A percentile compares a stretch with the other conserved stretches of the same genome.
These are phyloP conservation scores for Casuarius casuarius DNA, from an alignment of 2,113 vertebrate species.

Conservation along the genomic window DNA sequence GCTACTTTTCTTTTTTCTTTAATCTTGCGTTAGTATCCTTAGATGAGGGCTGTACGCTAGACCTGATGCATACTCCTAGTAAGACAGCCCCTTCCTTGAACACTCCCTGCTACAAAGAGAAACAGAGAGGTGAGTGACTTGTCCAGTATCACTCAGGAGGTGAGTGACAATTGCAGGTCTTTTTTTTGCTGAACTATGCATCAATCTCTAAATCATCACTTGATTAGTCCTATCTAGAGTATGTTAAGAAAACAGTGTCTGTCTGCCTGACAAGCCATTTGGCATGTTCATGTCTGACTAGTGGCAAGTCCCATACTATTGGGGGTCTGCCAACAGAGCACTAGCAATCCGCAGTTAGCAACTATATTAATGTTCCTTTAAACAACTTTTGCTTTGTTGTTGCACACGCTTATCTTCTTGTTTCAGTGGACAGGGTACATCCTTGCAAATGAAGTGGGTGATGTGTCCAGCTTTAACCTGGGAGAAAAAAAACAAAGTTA, in stretches of 20 bases:
- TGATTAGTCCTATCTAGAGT: neutral
- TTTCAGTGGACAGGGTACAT: neutral
- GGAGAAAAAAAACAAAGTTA: neutral
- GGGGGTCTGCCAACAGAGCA: neutral
- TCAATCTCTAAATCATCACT: neutral
- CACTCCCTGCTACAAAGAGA: neutral
- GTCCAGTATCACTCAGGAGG: neutral
- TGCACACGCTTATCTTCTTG: neutral
- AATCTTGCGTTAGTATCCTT: neutral
- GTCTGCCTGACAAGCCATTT: neutral
- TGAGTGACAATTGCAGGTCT: neutral
- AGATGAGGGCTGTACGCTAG: neutral
- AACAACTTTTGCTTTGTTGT: neutral
- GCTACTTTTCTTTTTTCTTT: neutral
- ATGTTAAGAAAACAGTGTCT: neutral
- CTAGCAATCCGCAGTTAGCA: neutral
- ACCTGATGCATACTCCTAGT: neutral
- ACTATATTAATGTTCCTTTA: neutral
- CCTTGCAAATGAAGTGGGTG: neutral
- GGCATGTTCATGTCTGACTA: accelerated
- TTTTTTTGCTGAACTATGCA: neutral
- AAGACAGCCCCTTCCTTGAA: neutral
- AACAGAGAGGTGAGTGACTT: neutral
- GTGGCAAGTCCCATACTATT: neutral
- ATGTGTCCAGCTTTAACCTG: neutral